Evolutionary conservation across 2,888 invertebrate genomes (phyloP), one percentile per base, ranked within the genome.

Genomic region (Clusia tigrina): DNA sequence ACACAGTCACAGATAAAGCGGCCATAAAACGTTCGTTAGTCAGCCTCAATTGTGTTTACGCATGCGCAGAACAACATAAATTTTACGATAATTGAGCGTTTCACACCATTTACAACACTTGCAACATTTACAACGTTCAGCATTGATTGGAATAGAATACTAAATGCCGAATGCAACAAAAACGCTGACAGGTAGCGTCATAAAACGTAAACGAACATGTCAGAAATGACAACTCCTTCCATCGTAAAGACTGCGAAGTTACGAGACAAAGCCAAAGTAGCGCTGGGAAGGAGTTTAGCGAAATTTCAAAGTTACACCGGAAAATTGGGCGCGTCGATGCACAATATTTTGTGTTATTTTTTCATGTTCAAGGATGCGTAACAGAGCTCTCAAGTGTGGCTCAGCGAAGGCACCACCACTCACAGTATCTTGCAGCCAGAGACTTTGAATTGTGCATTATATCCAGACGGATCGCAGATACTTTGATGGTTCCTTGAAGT

Each of bases 81-180:
- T 80, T 78, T 75, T 67, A 71, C 70, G 78, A 76, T 80, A 80
- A 80, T 80, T 79, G 74, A 72, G 67, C 72, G 75, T 77, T 80
- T 80, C 79, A 79, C 80, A 79, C 80, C 79, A 79, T 70, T 48
- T 22, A 52, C 23, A 18, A 18, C 52, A 52, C 17, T n/a, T 48
- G 48, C 48, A 48, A 48, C 48, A 48, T 48, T 32, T 32, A 32
- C 48, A 48, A n/a, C 48, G 48, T 18, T n/a, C 9, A 5, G 6
- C 6, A 18, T 48, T 48, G 48, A n/a, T 25, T 25, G 20, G 9
- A 48, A 48, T 6, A 48, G n/a, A n/a, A n/a, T n/a, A n/a, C n/a
- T 42, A 42, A 42, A 42, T 15, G 54, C n/a, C 25, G 25, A 5
- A n/a, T n/a, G 25, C 23, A 54, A 54, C 15, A 25, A 24, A 54